Evolutionary conservation across 1,140 invertebrate genomes (phyloP).

Genomic region (Chironomus striatipennis): DNA sequence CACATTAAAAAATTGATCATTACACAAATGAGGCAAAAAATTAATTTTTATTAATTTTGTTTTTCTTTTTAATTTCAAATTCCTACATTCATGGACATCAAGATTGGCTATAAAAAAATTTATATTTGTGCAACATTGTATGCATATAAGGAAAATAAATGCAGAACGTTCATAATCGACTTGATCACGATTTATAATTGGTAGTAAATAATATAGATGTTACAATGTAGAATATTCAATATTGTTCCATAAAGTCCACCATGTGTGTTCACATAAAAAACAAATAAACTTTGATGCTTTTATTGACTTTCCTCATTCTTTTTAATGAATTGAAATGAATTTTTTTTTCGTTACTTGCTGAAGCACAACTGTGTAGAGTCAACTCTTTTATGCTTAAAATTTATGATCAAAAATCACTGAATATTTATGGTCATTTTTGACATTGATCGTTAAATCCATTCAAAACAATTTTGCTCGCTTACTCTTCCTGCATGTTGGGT

Average conservation of each 20-base stretch:
- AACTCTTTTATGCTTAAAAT: neutral
- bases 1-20: slow-evolving; percentile 14
- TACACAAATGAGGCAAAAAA: neutral
- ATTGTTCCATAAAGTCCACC: slow-evolving; percentile 2
- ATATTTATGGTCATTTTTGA: neutral
- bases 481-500: too few relatives aligned
- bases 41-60: too few relatives aligned
- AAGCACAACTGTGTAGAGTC: neutral
- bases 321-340: too few relatives aligned
- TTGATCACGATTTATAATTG: neutral
- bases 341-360: too few relatives aligned
- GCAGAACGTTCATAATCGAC: too few relatives aligned
- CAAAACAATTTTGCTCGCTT: neutral
- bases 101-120: slow-evolving; percentile 9
- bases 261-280: neutral
- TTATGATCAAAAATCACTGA: neutral
- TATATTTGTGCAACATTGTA: neutral
- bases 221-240: neutral
- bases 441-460: neutral
- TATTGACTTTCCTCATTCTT: neutral
- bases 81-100: neutral
- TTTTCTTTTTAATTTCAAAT: too few relatives aligned
- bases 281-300: neutral
- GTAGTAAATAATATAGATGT: neutral
- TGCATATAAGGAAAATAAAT: neutral